A percentile compares a stretch with the other conserved stretches of the same genome.
These are phyloP conservation scores for Melitaea athalia DNA, from an alignment of 2,888 invertebrate genomes.

Conservation along the genomic window DNA sequence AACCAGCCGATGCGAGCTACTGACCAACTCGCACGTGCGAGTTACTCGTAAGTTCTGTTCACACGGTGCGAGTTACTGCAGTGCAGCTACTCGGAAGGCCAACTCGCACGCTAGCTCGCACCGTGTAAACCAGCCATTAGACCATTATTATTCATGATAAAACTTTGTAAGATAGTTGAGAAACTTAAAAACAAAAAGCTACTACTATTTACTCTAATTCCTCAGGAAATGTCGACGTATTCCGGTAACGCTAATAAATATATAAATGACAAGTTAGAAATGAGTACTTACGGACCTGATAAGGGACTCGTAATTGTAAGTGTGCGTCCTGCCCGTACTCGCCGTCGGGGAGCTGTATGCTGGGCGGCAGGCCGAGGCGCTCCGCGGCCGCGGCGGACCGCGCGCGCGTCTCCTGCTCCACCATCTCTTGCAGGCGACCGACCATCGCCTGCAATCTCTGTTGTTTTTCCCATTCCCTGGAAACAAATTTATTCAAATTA, in stretches of 20 bases:
- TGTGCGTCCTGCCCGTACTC: slow-evolving; percentile 85
- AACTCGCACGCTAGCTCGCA: too few species aligned
- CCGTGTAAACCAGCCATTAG: too few species aligned
- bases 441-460: slow-evolving; percentile 81
- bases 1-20: too few species aligned
- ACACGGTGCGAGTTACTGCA: too few species aligned
- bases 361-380: slow-evolving; percentile 82
- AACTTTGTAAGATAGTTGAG: too few species aligned
- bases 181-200: too few species aligned
- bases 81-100: too few species aligned
- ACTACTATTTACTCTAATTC: too few species aligned
- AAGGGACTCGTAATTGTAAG: slow-evolving; percentile 84
- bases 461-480: slow-evolving; percentile 86
- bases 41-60: too few species aligned
- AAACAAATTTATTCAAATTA: slow-evolving; percentile 37
- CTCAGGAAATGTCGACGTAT: too few species aligned
- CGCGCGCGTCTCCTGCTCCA: slow-evolving; percentile 79
- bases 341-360: slow-evolving; percentile 85
- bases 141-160: too few species aligned
- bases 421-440: slow-evolving; percentile 78
- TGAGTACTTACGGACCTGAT: slow-evolving; percentile 77
- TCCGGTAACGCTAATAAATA: not conserved
- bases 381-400: slow-evolving; percentile 77
- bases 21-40: too few species aligned
- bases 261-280: slow-evolving; percentile 5